Base-by-base conservation (phyloP, 2,888 invertebrate genomes). In the Seira ritae region DNA sequence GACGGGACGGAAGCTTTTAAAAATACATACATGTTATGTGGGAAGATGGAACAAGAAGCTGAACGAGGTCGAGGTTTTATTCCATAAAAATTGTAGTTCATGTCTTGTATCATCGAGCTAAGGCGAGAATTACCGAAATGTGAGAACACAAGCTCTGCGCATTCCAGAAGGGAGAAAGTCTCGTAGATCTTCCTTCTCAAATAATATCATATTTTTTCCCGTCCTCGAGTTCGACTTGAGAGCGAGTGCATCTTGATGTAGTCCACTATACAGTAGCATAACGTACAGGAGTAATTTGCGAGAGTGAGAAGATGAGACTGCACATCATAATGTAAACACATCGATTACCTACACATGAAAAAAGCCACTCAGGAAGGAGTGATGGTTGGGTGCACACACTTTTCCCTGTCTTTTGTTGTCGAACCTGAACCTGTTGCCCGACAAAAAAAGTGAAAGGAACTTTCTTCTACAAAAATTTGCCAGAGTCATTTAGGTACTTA, bases 371-470 rank as follows among this genome's bases (percentile, higher is more conserved):
- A 31, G 31, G 31, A 31, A 31, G 31, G 31, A 31, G 8, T 55
- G 55, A 15, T 55, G 15, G n/a, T 55, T 55, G 31, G 31, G 31
- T 55, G 55, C 55, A 55, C 55, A 55, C 55, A 12, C 55, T 55
- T 55, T 55, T 8, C 15, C 55, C 55, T 55, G 55, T 3, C n/a
- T 55, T 55, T 55, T 55, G 55, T 68, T 19, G 6, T 6, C 22
- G 31, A 17, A 8, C 31, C 31, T 31, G 75, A 20, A 75, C 75
- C 75, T 75, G 75, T 75, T 75, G 75, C 66, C 74, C 66, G 22
- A 22, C 67, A 24, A 66, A 24, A 75, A 12, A 17, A 12, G 55
- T 1, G 12, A 55, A 55, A 8, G 31, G 31, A 55, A 12, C 12
- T 55, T 55, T 55, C 55, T n/a, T 15, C 17, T 12, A 42, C 55